phyloP scores from a whole-genome alignment of 2,113 vertebrate species.

The Nycticorax nycticorax region DNA sequence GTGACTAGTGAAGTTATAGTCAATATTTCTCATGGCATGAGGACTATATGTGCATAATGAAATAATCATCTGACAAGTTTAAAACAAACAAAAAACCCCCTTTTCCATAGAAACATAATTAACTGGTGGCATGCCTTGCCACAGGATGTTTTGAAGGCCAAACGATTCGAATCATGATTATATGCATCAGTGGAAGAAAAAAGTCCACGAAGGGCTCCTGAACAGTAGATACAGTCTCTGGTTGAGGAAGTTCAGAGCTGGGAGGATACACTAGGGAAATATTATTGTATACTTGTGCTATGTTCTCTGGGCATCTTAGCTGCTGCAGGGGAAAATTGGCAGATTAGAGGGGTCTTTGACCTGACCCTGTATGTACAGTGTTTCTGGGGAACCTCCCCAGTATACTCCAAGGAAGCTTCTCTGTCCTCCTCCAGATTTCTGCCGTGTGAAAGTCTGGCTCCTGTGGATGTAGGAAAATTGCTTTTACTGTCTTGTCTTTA shows the following conservation, averaged over 20 bases:
- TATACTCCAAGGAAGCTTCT: neutral
- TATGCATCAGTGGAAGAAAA: slow-evolving; percentile 10
- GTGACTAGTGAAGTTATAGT: neutral
- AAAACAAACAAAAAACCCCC: neutral
- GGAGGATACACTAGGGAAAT: slow-evolving; percentile 60
- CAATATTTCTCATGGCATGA: neutral
- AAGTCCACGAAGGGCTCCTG: neutral
- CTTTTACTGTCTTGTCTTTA: too few relatives aligned
- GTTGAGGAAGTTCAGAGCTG: slow-evolving; percentile 29
- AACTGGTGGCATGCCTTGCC: neutral
- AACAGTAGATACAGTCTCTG: neutral
- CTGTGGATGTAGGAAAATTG: neutral
- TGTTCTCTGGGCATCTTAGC: neutral
- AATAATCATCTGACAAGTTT: neutral
- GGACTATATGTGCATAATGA: neutral
- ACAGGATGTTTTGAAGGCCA: slow-evolving; percentile 57
- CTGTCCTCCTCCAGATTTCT: neutral
- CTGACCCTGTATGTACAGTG: neutral
- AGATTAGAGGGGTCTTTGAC: neutral
- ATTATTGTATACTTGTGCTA: neutral
- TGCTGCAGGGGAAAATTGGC: neutral
- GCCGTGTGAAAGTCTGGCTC: neutral
- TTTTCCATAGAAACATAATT: slow-evolving; percentile 9
- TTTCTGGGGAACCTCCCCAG: neutral
- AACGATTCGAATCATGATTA: neutral